These are phyloP conservation scores for Brachypalpus laphriformis DNA, from an alignment of 2,888 invertebrate genomes.

Conservation along the genomic window DNA sequence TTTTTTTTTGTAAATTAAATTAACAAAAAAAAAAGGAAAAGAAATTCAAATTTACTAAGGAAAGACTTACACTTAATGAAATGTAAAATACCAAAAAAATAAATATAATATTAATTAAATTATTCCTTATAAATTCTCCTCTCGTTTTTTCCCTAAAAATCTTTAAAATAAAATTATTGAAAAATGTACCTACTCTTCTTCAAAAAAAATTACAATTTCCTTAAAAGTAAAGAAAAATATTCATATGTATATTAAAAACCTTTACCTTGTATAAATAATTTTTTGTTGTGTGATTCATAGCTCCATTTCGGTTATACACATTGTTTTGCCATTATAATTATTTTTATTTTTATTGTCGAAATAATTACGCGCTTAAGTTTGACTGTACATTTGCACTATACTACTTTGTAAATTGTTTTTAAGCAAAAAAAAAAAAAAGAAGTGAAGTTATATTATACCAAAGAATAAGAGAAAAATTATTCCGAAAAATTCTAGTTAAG, in stretches of 20 bases:
- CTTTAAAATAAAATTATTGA: too few relatives aligned
- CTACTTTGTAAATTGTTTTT: neutral
- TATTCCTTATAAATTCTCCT: too few relatives aligned
- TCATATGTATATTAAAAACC: constrained; percentile 21
- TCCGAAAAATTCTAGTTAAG: constrained; percentile 25
- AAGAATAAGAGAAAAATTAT: constrained; percentile 64
- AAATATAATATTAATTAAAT: neutral
- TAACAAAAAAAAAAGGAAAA: neutral
- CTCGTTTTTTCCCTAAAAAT: too few relatives aligned
- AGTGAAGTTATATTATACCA: constrained; percentile 33
- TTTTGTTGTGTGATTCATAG: constrained; percentile 19
- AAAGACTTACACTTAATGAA: neutral
- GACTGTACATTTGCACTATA: too few relatives aligned
- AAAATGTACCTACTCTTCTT: too few relatives aligned
- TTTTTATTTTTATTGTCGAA: neutral
- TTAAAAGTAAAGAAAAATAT: too few relatives aligned
- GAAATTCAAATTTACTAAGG: constrained; percentile 1
- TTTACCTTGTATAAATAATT: neutral
- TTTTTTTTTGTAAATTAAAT: constrained; percentile 14
- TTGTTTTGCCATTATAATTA: constrained; percentile 45
- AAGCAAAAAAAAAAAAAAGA: too few relatives aligned
- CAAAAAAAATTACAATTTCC: too few relatives aligned
- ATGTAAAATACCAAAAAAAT: neutral
- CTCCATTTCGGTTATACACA: neutral
- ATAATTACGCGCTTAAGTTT: too few relatives aligned